Base-by-base conservation (phyloP, 2,888 invertebrate genomes). In the Listrodromus nycthemerus region DNA sequence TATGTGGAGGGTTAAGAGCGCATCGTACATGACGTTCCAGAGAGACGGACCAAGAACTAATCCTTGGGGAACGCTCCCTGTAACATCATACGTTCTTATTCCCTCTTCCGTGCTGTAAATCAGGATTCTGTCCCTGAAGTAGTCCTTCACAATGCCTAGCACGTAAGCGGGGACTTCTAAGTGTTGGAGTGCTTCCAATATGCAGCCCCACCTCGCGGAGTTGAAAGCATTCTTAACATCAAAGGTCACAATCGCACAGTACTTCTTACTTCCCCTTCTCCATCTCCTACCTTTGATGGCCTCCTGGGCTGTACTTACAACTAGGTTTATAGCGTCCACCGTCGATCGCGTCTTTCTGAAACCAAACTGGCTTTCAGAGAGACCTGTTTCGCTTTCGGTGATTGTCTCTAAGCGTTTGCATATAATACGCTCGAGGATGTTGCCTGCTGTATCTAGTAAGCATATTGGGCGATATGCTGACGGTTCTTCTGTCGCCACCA, bases 41-140 rank as follows among this genome's bases (percentile, higher is more conserved):
- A 87, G 67, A 0, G 79, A 55, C 10, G 84, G 86, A 0, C 84
- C 84, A 3, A 86, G 70, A 10, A 79, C 87, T 63, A 79, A 83
- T 27, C 82, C 85, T 50, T 87, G 85, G 3, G 82, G 80, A 8
- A 87, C 84, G 27, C 86, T 82, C 8, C 82, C 78, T 3, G 79
- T 65, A 13, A 87, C 81, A 48, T 52, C 27, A 24, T 69, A 76
- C 0, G 48, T 24, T 50, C 37, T 7, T 30, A 3, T 1, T 30
- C 30, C 30, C 4, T 30, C 30, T 3, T 30, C 30, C 4, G 30
- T 30, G 2, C 30, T 30, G 30, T 30, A 30, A 30, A 1, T 30
- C 30, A 30, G 30, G 2, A 30, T 30, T 30, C 30, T 30, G 4
- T 30, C 30, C 1, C 30, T 30, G 30, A 30, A 30, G 30, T 30